Conservation (phyloP, 2,113 vertebrate species). For the Campylomormyrus numenius region DNA sequence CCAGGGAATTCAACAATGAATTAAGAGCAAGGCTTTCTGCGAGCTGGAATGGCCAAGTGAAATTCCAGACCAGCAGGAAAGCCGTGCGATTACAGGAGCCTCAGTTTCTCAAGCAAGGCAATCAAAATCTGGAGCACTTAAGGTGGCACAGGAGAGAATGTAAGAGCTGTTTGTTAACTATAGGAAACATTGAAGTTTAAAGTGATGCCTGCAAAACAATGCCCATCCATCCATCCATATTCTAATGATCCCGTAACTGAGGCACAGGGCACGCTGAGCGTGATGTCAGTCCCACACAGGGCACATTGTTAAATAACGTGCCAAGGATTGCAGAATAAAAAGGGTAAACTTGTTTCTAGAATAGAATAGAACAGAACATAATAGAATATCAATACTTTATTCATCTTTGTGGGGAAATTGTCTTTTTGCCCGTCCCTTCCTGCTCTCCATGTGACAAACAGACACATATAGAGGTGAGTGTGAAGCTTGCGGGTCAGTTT, state of each 20-base stretch:
- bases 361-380: not conserved
- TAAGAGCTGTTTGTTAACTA: not conserved
- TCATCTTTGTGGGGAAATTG: not conserved
- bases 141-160: not conserved
- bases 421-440: not conserved
- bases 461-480: not conserved
- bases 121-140: not conserved
- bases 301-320: not conserved
- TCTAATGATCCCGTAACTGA: not conserved
- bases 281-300: not conserved
- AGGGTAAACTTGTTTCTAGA: not conserved
- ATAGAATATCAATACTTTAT: not conserved
- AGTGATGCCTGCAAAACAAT: not conserved
- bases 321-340: not conserved
- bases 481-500: not conserved
- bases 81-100: not conserved
- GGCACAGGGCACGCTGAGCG: not conserved
- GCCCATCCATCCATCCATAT: not conserved
- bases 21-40: not conserved
- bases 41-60: not conserved
- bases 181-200: not conserved
- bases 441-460: not conserved
- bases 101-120: not conserved
- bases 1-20: not conserved
- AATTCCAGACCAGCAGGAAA: not conserved